Conservation (phyloP, 2,113 vertebrate genomes). For the Cyprinodon tularosa region DNA sequence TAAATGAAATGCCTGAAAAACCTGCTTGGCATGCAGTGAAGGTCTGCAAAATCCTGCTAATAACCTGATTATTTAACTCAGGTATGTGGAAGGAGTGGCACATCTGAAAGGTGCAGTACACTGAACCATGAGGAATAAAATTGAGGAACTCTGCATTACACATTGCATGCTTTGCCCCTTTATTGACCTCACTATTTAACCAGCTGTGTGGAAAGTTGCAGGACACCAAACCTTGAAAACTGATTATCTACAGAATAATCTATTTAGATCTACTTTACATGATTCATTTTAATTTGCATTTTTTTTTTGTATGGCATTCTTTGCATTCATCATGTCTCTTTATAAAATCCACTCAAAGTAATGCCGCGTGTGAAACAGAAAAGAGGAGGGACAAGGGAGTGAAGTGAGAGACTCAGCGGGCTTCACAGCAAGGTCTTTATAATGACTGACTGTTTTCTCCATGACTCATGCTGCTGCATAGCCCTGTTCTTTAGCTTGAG, state of each 20-base stretch:
- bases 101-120: no score
- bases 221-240: neutral
- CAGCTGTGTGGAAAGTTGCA: no score
- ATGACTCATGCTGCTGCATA: conserved; percentile 64
- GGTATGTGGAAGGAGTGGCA: no score
- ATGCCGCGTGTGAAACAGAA: conserved; percentile 27
- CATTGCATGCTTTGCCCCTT: no score
- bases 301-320: conserved; percentile 11
- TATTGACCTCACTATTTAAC: no score
- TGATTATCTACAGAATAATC: neutral
- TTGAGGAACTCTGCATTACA: no score
- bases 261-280: neutral
- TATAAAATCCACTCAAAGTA: conserved; percentile 34
- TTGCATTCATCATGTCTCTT: conserved; percentile 18
- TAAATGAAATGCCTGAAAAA: no score
- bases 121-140: neutral
- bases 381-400: neutral
- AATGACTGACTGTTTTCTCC: conserved; percentile 47
- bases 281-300: neutral
- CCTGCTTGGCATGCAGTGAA: no score
- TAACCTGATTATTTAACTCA: no score
- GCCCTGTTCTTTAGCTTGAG: conserved; percentile 41
- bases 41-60: no score
- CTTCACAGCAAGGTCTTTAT: conserved; percentile 70
- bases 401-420: neutral